Percentiles rank a stretch among this genome's conserved stretches.
Evolutionary conservation across 2,113 vertebrate genomes (phyloP).

Genomic region (Pelusios castaneus): DNA sequence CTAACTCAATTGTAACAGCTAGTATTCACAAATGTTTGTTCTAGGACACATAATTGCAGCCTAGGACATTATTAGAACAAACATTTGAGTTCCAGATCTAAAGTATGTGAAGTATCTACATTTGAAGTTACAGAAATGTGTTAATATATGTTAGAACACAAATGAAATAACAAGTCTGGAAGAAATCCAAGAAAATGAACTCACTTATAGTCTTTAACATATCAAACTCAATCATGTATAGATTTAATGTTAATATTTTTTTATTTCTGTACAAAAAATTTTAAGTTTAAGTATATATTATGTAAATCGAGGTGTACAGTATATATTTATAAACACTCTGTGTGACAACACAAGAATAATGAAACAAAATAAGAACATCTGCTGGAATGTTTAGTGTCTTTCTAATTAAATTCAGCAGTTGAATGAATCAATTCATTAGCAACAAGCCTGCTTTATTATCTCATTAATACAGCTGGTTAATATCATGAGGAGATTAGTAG

Average conservation of each 20-base stretch:
- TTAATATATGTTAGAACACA: not conserved
- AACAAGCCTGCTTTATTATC: constrained; percentile 70
- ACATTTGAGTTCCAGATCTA: not conserved
- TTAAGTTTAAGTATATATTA: not conserved
- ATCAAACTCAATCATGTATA: not conserved
- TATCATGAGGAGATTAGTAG: constrained; percentile 57
- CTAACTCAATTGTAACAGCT: not conserved
- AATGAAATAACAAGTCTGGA: not conserved
- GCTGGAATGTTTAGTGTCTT: constrained; percentile 71
- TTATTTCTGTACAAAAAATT: not conserved
- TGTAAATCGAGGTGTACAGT: constrained; percentile 20
- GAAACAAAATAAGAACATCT: constrained; percentile 76
- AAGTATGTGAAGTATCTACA: not conserved
- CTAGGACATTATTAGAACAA: not conserved
- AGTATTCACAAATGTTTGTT: not conserved
- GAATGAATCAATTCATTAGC: constrained; percentile 75
- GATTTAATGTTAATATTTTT: not conserved
- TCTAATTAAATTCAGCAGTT: constrained; percentile 77
- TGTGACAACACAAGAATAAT: constrained; percentile 63
- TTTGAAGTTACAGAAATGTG: not conserved
- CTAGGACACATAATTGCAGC: not conserved
- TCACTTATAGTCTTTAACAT: not conserved
- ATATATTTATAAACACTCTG: constrained; percentile 50
- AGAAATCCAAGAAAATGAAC: not conserved
- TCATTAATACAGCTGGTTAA: constrained; percentile 75